Evolutionary conservation across 2,797 vertebrate genomes (phyloP), one percentile per base, ranked within the genome.

Genomic region (Nyctibius grandis): DNA sequence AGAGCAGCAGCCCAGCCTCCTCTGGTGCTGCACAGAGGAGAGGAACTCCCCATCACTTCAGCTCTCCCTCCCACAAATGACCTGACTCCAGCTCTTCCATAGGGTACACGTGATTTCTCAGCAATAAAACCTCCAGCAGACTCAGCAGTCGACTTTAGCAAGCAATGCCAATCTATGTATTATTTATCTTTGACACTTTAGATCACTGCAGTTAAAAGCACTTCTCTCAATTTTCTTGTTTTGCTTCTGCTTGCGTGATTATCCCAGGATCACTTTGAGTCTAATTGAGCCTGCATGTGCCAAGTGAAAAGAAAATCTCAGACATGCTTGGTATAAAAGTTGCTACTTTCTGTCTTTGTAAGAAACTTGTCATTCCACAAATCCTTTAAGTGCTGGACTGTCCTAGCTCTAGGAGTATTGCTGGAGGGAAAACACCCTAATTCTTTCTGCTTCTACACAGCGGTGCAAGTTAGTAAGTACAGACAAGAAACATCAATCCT

Each of bases 171-270:
- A 57, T 34, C 91, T 64, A 82, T 90, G 51, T 77, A 95, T 95
- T 93, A 95, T 95, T 95, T 95, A 89, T 92, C 88, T 82, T 86
- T 91, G 82, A 96, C 95, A 85, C 90, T 95, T 84, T 5, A 67
- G 77, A 90, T 82, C 2, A 0, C 47, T 50, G 53, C 54, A 87
- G 91, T 89, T 96, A 94, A 95, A 97, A 95, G 91, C 91, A 89
- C 60, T 89, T 94, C 81, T 75, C n/a, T 93, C 90, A 31, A 47
- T 95, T 94, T 83, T 69, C 88, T 77, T 87, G 82, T 61, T 93
- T 93, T 89, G 60, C 51, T 64, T 59, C 67, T 85, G 51, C 70
- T 94, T 2, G 1, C 76, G 75, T 93, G 61, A 40, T 95, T 94
- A 79, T 40, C 59, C 44, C 22, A 63, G 63, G 77, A 79, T 86